Conservation (phyloP, 2,888 invertebrate genomes). For the Abrostola triplasia region DNA sequence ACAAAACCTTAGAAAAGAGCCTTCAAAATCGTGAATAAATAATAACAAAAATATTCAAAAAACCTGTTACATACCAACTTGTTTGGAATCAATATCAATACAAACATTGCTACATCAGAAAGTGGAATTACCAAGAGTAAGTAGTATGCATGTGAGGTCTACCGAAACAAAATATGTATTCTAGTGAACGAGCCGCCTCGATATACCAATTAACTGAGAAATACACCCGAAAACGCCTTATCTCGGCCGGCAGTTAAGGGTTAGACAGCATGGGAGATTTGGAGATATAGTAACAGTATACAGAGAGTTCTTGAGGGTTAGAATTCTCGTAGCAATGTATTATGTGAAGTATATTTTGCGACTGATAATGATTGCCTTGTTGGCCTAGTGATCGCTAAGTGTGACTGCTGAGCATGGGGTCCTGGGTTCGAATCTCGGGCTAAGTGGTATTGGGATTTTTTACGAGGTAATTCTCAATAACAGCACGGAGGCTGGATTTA, state of each 20-base stretch:
- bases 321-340: neutral
- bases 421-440: no score
- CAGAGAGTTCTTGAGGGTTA: neutral
- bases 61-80: constrained; percentile 19
- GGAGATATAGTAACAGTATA: constrained; percentile 7
- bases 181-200: constrained; percentile 65
- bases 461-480: no score
- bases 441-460: no score
- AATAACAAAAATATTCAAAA: neutral
- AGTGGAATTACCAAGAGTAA: constrained; percentile 20
- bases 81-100: constrained; percentile 14
- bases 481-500: no score
- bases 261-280: constrained; percentile 24
- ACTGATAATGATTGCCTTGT: no score
- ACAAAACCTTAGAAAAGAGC: no score
- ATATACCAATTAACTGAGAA: constrained; percentile 77
- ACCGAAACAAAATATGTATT: constrained; percentile 70
- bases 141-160: constrained; percentile 56
- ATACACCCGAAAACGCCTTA: constrained; percentile 71
- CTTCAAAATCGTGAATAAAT: no score
- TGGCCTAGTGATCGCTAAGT: no score
- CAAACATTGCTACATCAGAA: constrained; percentile 31
- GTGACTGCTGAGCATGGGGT: no score
- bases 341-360: neutral
- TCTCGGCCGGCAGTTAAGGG: constrained; percentile 69